phyloP scores from a whole-genome alignment of 2,888 invertebrate genomes.

The Rotaria macrura region DNA sequence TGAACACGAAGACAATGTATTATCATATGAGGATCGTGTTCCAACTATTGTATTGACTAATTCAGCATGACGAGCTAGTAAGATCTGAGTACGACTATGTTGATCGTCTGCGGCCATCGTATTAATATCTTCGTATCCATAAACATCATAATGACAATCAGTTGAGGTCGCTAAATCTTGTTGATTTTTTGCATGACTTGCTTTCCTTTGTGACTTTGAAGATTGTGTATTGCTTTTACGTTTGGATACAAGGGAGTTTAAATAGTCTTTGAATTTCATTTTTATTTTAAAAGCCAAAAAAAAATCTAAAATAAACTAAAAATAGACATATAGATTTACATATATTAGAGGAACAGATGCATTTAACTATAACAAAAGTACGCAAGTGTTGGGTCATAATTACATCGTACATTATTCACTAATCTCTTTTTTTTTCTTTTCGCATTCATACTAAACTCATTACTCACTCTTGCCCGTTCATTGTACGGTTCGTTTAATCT shows the following conservation, averaged over 20 bases:
- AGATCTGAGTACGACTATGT: not conserved
- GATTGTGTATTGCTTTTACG: not conserved
- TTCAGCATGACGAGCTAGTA: not conserved
- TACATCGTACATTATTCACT: not conserved
- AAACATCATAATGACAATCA: constrained; percentile 6
- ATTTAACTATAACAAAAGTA: not conserved
- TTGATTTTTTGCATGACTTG: not conserved
- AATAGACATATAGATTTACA: not conserved
- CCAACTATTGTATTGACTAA: constrained; percentile 1
- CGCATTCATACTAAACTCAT: not conserved
- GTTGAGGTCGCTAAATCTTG: not conserved
- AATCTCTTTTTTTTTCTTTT: not conserved
- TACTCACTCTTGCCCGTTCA: not conserved
- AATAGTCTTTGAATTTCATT: constrained; percentile 19
- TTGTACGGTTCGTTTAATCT: not conserved
- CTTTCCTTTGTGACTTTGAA: not conserved
- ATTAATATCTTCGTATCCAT: not conserved
- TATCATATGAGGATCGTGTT: not conserved
- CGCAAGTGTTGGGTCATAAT: not conserved
- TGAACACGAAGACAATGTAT: too few relatives aligned
- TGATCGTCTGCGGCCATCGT: not conserved
- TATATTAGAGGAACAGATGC: not conserved
- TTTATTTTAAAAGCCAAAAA: too few relatives aligned
- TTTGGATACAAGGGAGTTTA: not conserved
- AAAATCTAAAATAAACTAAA: not conserved